Conservation (phyloP, 30 jellyfish, hydroid and myxozoan species). For the Sanderia malayensis region DNA sequence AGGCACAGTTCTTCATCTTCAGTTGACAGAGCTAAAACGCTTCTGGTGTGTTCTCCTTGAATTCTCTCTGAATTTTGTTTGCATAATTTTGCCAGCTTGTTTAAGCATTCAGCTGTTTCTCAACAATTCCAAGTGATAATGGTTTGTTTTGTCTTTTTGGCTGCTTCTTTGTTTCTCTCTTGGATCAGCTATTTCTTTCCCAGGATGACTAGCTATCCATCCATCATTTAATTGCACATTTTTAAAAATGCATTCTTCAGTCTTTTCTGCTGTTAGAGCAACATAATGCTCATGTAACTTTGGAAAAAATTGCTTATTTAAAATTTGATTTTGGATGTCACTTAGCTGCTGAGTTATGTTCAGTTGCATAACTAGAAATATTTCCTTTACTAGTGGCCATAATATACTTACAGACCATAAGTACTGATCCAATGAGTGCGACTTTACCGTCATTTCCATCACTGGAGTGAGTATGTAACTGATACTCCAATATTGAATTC, state of each 20-base stretch:
- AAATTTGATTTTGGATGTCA: neutral
- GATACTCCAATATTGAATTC: neutral
- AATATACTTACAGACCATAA: constrained; percentile 1
- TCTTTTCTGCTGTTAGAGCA: neutral
- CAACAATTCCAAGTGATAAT: neutral
- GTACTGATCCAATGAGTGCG: constrained; percentile 1
- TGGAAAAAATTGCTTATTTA: neutral
- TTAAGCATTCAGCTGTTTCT: neutral
- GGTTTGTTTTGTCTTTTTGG: neutral
- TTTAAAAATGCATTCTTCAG: neutral
- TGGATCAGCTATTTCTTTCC: neutral
- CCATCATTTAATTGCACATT: constrained; percentile 6
- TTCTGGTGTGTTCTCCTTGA: neutral
- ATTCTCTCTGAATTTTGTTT: neutral
- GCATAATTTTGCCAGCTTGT: neutral
- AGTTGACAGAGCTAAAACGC: neutral
- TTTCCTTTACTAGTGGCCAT: constrained; percentile 1
- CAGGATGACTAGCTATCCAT: neutral
- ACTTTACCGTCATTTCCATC: constrained; percentile 3
- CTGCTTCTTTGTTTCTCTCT: neutral
- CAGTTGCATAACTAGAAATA: neutral
- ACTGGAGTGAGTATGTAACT: neutral
- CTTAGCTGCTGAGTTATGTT: neutral
- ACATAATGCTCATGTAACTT: neutral
- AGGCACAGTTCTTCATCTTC: neutral